Conservation (phyloP, 2,888 invertebrate species). For the Epinotia brunnichana region DNA sequence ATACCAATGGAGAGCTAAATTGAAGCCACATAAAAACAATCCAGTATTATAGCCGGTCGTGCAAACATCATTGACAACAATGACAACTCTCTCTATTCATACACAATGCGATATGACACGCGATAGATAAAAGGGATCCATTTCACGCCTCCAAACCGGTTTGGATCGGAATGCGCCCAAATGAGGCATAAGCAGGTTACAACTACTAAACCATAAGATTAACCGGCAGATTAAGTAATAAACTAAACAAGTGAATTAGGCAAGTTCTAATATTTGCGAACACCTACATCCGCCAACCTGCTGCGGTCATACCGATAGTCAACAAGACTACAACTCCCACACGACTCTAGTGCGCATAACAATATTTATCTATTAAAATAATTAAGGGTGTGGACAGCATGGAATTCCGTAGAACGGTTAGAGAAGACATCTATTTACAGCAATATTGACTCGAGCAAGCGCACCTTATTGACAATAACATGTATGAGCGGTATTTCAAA, state of each 20-base stretch:
- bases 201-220: constrained; percentile 59
- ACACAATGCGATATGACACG: constrained; percentile 61
- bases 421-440: constrained; percentile 7
- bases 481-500: constrained; percentile 24
- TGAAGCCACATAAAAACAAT: constrained; percentile 9
- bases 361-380: constrained; percentile 12
- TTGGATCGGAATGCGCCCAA: constrained; percentile 56
- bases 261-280: constrained; percentile 80
- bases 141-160: constrained; percentile 61
- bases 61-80: constrained; percentile 17
- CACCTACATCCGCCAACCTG: constrained; percentile 80
- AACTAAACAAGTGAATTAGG: constrained; percentile 73
- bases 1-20: not conserved
- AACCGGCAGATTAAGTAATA: constrained; percentile 69
- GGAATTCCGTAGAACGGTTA: constrained; percentile 1
- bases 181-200: constrained; percentile 58
- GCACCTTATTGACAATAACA: constrained; percentile 18
- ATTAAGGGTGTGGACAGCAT: constrained; percentile 14
- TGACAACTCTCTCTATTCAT: constrained; percentile 51
- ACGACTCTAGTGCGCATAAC: constrained; percentile 48
- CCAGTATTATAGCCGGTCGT: constrained; percentile 8
- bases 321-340: constrained; percentile 75
- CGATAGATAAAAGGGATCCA: constrained; percentile 42
- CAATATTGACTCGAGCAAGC: constrained; percentile 26
- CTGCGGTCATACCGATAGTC: constrained; percentile 52